These are phyloP conservation scores for Falco punctatus DNA, from an alignment of 2,113 vertebrate genomes.

Conservation along the genomic window DNA sequence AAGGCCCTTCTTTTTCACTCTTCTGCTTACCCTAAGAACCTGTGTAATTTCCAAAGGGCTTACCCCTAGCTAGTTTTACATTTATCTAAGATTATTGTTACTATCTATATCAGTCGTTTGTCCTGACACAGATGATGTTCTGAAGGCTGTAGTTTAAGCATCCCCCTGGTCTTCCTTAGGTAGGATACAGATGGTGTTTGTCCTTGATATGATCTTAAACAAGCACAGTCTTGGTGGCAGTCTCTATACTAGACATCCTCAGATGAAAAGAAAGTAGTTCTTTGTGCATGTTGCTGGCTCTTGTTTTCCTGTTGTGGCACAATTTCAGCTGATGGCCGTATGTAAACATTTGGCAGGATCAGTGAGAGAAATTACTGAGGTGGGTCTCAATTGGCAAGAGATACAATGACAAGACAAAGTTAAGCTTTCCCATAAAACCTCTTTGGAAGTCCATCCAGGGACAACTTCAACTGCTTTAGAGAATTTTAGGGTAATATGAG, in stretches of 20 bases:
- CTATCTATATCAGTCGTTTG: neutral
- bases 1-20: neutral
- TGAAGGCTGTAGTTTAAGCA: neutral
- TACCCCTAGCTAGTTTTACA: neutral
- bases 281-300: neutral
- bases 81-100: neutral
- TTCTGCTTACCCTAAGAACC: neutral
- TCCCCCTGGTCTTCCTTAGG: neutral
- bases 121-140: neutral
- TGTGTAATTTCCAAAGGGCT: neutral
- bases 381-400: neutral
- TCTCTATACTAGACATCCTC: neutral
- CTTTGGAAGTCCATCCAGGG: neutral
- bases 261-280: neutral
- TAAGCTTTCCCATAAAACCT: neutral
- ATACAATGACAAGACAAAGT: neutral
- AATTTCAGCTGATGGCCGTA: neutral
- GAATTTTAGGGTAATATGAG: neutral
- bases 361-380: neutral
- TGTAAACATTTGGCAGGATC: neutral
- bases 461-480: neutral
- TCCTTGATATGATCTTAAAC: neutral
- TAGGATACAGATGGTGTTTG: neutral
- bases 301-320: neutral
- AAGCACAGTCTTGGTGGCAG: neutral